A percentile compares a stretch with the other conserved stretches of the same genome.
phyloP scores from a whole-genome alignment of 2,113 vertebrate species.

The Emydura subglobosa region DNA sequence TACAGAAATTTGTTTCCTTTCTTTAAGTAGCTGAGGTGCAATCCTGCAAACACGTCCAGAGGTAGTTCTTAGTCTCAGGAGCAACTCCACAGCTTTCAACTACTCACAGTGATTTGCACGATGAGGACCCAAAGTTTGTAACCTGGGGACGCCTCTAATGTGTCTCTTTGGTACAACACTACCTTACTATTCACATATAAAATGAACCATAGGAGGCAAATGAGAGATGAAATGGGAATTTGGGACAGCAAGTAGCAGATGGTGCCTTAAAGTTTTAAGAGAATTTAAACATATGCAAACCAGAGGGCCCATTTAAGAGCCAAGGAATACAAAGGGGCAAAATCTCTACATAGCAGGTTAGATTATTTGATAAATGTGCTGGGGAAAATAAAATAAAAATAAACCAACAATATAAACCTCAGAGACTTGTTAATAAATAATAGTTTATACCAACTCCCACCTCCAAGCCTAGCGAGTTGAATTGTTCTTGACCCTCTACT shows the following conservation, averaged over 20 bases:
- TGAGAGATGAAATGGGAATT: conserved; percentile 34
- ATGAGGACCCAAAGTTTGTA: not conserved
- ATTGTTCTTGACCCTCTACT: not conserved
- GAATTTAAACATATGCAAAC: conserved; percentile 19
- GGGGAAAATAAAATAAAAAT: conserved; percentile 9
- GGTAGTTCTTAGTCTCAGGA: conserved; percentile 1
- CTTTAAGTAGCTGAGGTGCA: not conserved
- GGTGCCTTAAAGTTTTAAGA: conserved; percentile 46
- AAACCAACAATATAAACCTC: not conserved
- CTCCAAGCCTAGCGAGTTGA: not conserved
- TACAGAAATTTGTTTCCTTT: not conserved
- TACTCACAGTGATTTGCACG: not conserved
- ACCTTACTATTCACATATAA: conserved; percentile 49
- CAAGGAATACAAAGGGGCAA: conserved; percentile 24
- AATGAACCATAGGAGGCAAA: conserved; percentile 60
- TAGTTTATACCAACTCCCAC: rapidly evolving
- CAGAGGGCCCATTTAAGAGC: conserved; percentile 21
- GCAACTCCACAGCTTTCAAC: not conserved
- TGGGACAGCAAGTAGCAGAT: conserved; percentile 19
- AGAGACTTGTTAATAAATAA: not conserved
- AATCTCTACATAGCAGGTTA: not conserved
- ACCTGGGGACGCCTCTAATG: not conserved
- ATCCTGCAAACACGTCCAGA: not conserved
- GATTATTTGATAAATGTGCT: conserved; percentile 1
- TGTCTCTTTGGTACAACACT: conserved; percentile 44